These are phyloP conservation scores for Neoaliturus tenellus DNA, from an alignment of 2,888 invertebrate species.

Conservation along the genomic window DNA sequence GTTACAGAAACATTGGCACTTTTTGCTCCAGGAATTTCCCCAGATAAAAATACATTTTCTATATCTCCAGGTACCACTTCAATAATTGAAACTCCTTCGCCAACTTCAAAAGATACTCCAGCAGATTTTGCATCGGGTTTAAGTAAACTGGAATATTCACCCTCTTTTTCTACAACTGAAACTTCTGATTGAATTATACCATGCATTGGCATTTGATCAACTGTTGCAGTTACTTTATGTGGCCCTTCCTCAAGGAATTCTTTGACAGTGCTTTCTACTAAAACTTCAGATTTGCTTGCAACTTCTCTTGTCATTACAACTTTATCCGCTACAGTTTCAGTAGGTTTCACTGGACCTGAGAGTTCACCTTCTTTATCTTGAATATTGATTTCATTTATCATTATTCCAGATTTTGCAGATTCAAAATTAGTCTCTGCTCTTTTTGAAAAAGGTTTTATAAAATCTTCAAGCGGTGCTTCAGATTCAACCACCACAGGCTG, in stretches of 20 bases:
- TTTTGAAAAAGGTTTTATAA: constrained; percentile 70
- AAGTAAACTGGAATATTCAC: constrained; percentile 71
- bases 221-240: constrained; percentile 71
- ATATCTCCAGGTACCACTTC: constrained; percentile 66
- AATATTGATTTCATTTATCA: constrained; percentile 71
- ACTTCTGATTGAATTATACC: constrained; percentile 72
- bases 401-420: constrained; percentile 69
- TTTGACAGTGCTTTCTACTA: constrained; percentile 62
- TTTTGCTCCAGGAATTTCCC: constrained; percentile 64
- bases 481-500: constrained; percentile 62
- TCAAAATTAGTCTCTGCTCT: constrained; percentile 70
- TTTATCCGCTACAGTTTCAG: constrained; percentile 58
- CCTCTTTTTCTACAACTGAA: constrained; percentile 71
- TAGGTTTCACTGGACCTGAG: constrained; percentile 64
- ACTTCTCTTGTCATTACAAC: constrained; percentile 57
- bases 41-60: constrained; percentile 63
- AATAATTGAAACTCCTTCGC: constrained; percentile 64
- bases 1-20: constrained; percentile 65
- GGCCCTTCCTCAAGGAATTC: constrained; percentile 60
- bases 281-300: constrained; percentile 62
- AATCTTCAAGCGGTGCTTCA: constrained; percentile 68
- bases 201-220: constrained; percentile 69
- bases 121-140: constrained; percentile 69
- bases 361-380: constrained; percentile 71
- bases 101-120: constrained; percentile 67